Conservation (phyloP, 2,888 invertebrate genomes). For the Octodonta nipae region DNA sequence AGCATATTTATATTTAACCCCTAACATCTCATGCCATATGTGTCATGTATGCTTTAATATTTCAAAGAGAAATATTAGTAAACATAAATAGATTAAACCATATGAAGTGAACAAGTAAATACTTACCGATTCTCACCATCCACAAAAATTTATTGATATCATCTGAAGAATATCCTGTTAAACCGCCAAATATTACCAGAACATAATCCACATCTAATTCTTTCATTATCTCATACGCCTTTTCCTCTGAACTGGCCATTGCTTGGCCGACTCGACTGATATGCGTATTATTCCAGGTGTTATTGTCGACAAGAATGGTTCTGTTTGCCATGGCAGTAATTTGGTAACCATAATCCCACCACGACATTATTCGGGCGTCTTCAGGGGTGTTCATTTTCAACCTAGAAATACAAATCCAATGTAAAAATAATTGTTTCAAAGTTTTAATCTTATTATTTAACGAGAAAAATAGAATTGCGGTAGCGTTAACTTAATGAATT, state of each 20-base stretch:
- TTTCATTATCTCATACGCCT: constrained; percentile 94
- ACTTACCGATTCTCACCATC: constrained; percentile 75
- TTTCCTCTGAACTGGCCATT: constrained; percentile 93
- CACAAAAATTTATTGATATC: constrained; percentile 99
- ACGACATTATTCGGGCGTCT: constrained; percentile 94
- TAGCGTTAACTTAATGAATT: no score
- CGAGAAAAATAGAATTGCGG: no score
- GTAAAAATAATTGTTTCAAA: no score
- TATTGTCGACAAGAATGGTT: constrained; percentile 95
- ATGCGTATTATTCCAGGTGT: constrained; percentile 99
- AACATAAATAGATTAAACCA: constrained; percentile 1
- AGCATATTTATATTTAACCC: no score
- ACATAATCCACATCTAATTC: constrained; percentile 97
- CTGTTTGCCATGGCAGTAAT: constrained; percentile 97
- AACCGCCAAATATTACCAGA: constrained; percentile 94
- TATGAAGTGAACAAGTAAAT: background rate
- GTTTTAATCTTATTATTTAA: no score
- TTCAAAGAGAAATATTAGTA: constrained; percentile 35
- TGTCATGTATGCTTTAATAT: no score
- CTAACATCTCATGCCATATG: no score
- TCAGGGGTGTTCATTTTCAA: constrained; percentile 87
- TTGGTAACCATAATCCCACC: constrained; percentile 99
- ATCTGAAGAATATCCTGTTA: constrained; percentile 95
- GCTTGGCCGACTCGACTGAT: constrained; percentile 94
- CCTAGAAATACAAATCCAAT: constrained; percentile 37